These are phyloP conservation scores for Cephus pygmeus DNA, from an alignment of 2,888 invertebrate genomes.

Conservation along the genomic window DNA sequence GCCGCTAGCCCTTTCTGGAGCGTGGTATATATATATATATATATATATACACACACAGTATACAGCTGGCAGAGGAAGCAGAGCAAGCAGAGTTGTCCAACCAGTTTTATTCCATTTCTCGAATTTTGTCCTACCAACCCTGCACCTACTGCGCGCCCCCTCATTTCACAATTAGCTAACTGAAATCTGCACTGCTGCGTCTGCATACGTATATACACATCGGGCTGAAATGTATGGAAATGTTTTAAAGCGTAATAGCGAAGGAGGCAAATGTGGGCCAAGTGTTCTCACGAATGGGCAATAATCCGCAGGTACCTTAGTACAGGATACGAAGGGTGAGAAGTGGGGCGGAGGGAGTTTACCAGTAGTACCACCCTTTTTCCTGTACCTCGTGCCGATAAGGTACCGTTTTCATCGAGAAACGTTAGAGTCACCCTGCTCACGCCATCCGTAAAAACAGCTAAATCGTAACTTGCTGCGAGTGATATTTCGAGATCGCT, in stretches of 20 bases:
- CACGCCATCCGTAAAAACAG: not conserved
- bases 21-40: not conserved
- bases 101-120: not conserved
- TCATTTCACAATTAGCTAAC: not conserved
- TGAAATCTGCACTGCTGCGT: not conserved
- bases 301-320: conserved; percentile 3
- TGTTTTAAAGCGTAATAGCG: conserved; percentile 34
- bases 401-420: not conserved
- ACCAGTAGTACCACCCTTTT: not conserved
- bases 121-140: not conserved
- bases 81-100: not conserved
- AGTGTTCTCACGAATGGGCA: conserved; percentile 26
- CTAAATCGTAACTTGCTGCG: not conserved
- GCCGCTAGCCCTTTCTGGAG: conserved; percentile 24
- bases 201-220: not conserved
- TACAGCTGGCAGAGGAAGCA: not conserved
- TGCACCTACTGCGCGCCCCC: not conserved
- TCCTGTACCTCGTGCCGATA: not conserved
- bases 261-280: conserved; percentile 20
- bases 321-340: not conserved
- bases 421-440: not conserved
- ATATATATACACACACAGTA: not conserved
- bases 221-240: conserved; percentile 10
- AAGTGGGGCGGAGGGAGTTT: not conserved
- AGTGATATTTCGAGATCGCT: not conserved